phyloP scores from a whole-genome alignment of 1,140 invertebrate species.

The Kradibia gibbosae region DNA sequence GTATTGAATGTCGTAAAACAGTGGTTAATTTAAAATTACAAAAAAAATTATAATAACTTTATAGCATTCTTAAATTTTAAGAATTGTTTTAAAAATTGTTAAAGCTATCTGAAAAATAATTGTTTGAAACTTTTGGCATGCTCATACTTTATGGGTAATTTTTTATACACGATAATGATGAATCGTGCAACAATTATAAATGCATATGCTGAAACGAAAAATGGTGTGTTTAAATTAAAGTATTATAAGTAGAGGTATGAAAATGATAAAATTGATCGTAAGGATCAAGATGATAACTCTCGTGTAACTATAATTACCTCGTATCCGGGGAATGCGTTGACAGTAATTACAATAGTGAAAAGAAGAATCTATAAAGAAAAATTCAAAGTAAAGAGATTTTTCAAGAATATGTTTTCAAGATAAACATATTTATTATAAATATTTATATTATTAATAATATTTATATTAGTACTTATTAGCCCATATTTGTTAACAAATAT shows the following conservation, averaged over 20 bases:
- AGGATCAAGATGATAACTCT: slow-evolving; percentile 13
- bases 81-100: no score
- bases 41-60: not conserved
- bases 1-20: not conserved
- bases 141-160: slow-evolving; percentile 11
- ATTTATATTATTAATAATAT: no score
- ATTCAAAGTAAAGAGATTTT: no score
- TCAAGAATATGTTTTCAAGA: no score
- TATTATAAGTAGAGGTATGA: slow-evolving; percentile 11
- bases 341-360: slow-evolving; percentile 66
- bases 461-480: no score
- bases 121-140: slow-evolving; percentile 4
- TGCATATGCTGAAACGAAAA: slow-evolving; percentile 18
- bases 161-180: not conserved
- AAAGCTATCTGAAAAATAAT: not conserved
- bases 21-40: not conserved
- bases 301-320: slow-evolving; percentile 46
- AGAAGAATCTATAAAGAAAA: slow-evolving; percentile 62
- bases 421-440: no score
- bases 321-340: slow-evolving; percentile 44
- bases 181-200: slow-evolving; percentile 18
- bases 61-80: slow-evolving; percentile 1
- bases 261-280: slow-evolving; percentile 7
- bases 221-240: not conserved
- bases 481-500: no score